Evolutionary conservation across 2,797 vertebrate species (phyloP).

Genomic region (Sebastes variabilis): DNA sequence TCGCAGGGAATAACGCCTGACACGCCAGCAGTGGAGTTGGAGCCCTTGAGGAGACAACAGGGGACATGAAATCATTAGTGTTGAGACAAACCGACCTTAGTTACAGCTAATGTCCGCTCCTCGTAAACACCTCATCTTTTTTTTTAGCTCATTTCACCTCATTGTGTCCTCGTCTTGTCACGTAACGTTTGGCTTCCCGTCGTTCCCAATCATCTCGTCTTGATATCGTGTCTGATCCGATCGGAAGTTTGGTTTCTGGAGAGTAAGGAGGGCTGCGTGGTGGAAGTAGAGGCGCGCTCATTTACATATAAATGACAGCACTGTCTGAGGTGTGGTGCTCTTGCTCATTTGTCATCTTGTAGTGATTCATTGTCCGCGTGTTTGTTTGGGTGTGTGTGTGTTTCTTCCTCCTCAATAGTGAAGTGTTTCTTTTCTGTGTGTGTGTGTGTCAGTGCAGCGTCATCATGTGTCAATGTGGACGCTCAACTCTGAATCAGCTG

Average conservation of each 20-base stretch:
- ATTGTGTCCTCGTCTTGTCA: conserved; percentile 19
- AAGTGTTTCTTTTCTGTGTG: neutral
- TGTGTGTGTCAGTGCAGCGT: conserved; percentile 10
- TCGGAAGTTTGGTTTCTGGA: conserved; percentile 30
- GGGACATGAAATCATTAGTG: conserved; percentile 51
- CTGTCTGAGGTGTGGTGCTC: conserved; percentile 17
- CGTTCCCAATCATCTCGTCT: conserved; percentile 25
- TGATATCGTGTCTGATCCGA: conserved; percentile 52
- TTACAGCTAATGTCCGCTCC: conserved; percentile 24
- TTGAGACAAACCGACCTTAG: conserved; percentile 45
- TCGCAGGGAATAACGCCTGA: neutral
- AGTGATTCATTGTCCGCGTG: conserved; percentile 2
- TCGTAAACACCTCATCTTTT: conserved; percentile 12
- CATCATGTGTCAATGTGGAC: conserved; percentile 15
- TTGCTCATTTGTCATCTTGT: conserved; percentile 39
- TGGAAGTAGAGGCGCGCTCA: conserved; percentile 30
- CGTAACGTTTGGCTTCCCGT: conserved; percentile 27
- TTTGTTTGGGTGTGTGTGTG: neutral
- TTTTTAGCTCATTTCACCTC: conserved; percentile 40
- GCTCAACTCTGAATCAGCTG: conserved; percentile 35
- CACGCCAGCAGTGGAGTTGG: neutral
- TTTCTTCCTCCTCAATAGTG: neutral
- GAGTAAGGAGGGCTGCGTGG: neutral
- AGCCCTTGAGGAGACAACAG: conserved; percentile 15
- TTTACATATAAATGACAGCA: conserved; percentile 72